Percentiles rank a stretch among this genome's conserved stretches.
These are phyloP conservation scores for Drosophila melanica DNA, from an alignment of 1,140 invertebrate species.

Conservation along the genomic window DNA sequence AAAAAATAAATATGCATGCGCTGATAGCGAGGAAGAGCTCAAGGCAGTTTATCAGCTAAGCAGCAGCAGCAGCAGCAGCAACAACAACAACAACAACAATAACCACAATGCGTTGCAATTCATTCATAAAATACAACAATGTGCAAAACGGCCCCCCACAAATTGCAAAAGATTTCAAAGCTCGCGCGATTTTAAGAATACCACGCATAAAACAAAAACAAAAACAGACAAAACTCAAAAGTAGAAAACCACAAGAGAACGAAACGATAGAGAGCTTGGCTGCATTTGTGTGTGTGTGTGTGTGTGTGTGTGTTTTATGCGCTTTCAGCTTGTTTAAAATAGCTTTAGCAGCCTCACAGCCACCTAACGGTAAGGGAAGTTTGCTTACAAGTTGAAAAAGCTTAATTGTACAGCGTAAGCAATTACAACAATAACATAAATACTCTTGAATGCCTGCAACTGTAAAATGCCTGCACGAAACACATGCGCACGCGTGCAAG, in stretches of 20 bases:
- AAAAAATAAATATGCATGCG: conserved; percentile 10
- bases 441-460: conserved; percentile 3
- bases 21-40: conserved; percentile 57
- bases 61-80: conserved; percentile 20
- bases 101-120: conserved; percentile 50
- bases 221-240: conserved; percentile 15
- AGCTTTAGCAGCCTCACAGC: conserved; percentile 31
- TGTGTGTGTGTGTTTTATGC: conserved; percentile 3
- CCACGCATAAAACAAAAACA: conserved; percentile 15
- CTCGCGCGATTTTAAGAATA: conserved; percentile 24
- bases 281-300: conserved; percentile 3
- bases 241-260: conserved; percentile 12
- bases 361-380: conserved; percentile 21
- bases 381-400: conserved; percentile 18
- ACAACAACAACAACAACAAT: conserved; percentile 32
- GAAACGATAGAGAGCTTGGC: background rate
- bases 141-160: conserved; percentile 40
- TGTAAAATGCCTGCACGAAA: conserved; percentile 1
- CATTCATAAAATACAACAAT: conserved; percentile 68
- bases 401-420: conserved; percentile 2
- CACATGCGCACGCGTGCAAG: conserved; percentile 20
- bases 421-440: conserved; percentile 17
- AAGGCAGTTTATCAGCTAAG: conserved; percentile 74
- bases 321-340: conserved; percentile 31
- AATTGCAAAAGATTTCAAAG: conserved; percentile 17